phyloP scores from a whole-genome alignment of 1,140 invertebrate species.

The Drosophila lini region DNA sequence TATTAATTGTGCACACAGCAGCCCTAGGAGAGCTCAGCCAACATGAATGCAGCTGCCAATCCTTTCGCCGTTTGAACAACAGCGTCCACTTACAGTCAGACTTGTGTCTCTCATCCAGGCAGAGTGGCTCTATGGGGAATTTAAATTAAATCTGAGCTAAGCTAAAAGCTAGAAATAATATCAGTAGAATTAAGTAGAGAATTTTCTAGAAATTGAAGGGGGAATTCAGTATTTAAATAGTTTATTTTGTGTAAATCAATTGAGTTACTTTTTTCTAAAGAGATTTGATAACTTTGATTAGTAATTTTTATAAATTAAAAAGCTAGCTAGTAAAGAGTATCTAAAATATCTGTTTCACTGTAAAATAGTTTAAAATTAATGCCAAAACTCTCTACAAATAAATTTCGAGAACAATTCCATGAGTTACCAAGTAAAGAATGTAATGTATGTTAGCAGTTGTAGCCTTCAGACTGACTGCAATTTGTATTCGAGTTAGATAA shows the following conservation, averaged over 20 bases:
- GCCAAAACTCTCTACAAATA: neutral
- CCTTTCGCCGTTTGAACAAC: slow-evolving; percentile 19
- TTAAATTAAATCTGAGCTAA: slow-evolving; percentile 2
- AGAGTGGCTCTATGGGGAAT: neutral
- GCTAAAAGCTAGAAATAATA: neutral
- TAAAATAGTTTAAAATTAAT: neutral
- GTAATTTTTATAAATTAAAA: neutral
- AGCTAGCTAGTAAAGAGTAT: neutral
- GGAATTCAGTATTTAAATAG: neutral
- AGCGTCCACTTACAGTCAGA: slow-evolving; percentile 16
- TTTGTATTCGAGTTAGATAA: neutral
- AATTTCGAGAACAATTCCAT: neutral
- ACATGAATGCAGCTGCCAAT: slow-evolving; percentile 50
- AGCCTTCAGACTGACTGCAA: neutral
- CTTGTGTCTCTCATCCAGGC: neutral
- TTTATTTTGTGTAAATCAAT: neutral
- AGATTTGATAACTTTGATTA: neutral
- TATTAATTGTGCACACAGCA: slow-evolving; percentile 78
- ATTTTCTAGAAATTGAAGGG: too few relatives aligned
- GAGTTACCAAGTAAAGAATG: neutral
- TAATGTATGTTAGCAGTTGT: neutral
- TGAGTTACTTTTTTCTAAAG: neutral
- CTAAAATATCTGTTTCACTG: neutral
- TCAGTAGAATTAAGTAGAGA: neutral
- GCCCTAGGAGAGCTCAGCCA: slow-evolving; percentile 50